phyloP scores from a whole-genome alignment of 2,797 vertebrate species.

The Helarctos malayanus region DNA sequence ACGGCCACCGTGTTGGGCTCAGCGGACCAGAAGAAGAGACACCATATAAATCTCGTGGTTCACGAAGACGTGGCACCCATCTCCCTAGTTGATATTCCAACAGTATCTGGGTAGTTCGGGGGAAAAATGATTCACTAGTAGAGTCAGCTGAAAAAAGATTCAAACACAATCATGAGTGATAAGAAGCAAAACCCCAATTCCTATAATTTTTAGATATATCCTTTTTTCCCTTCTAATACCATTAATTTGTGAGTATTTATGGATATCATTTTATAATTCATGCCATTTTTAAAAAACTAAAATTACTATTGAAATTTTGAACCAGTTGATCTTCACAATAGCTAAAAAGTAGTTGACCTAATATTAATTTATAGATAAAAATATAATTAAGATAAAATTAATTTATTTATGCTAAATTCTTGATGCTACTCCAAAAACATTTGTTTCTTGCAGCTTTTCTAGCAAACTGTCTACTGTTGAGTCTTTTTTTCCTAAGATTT shows the following conservation, averaged over 20 bases:
- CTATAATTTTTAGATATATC: conserved; percentile 63
- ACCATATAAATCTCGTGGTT: conserved; percentile 87
- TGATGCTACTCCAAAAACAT: not conserved
- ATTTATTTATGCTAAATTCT: conserved; percentile 38
- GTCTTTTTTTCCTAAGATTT: not conserved
- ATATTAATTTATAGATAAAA: not conserved
- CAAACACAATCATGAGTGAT: conserved; percentile 54
- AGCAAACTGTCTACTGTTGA: not conserved
- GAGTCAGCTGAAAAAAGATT: conserved; percentile 77
- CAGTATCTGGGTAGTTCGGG: conserved; percentile 88
- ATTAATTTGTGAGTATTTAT: conserved; percentile 54
- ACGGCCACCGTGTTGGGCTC: conserved; percentile 88
- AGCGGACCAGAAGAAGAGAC: conserved; percentile 82
- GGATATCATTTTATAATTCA: conserved; percentile 66
- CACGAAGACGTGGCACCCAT: conserved; percentile 83
- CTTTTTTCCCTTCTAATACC: conserved; percentile 63
- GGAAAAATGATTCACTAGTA: conserved; percentile 73
- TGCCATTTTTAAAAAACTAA: conserved; percentile 36
- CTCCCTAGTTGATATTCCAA: conserved; percentile 86
- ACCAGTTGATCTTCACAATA: not conserved
- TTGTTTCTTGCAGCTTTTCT: not conserved
- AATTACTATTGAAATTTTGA: conserved; percentile 26
- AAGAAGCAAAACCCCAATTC: conserved; percentile 59
- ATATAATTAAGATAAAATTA: not conserved
- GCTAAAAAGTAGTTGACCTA: not conserved